phyloP scores from a whole-genome alignment of 1,140 invertebrate species.

The Hyposmocoma kahamanoa region DNA sequence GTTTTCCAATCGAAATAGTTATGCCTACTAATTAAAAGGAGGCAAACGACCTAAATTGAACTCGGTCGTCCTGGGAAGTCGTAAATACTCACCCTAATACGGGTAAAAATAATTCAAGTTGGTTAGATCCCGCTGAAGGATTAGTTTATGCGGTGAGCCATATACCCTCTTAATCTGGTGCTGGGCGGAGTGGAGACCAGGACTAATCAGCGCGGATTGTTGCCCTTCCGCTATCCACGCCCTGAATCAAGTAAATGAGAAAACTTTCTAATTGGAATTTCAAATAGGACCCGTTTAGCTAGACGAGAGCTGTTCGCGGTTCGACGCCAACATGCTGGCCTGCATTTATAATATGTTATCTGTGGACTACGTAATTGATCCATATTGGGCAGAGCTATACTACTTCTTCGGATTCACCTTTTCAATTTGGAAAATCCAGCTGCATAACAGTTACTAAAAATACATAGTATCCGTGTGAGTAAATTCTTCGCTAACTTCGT shows the following conservation, averaged over 20 bases:
- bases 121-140: slow-evolving; percentile 32
- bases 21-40: too few relatives aligned
- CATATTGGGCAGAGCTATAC: background rate
- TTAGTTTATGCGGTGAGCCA: slow-evolving; percentile 47
- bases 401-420: too few relatives aligned
- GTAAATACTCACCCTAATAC: background rate
- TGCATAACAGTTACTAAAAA: too few relatives aligned
- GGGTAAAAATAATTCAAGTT: slow-evolving; percentile 33
- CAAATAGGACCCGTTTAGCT: slow-evolving; percentile 63
- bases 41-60: too few relatives aligned
- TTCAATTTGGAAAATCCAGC: too few relatives aligned
- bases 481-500: too few relatives aligned
- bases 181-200: slow-evolving; percentile 37
- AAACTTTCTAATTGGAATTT: slow-evolving; percentile 73
- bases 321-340: slow-evolving; percentile 26
- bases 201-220: slow-evolving; percentile 65
- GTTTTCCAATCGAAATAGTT: too few relatives aligned
- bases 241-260: slow-evolving; percentile 70
- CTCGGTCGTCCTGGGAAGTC: too few relatives aligned
- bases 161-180: slow-evolving; percentile 54
- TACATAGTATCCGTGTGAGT: too few relatives aligned
- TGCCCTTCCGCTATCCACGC: slow-evolving; percentile 40
- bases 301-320: slow-evolving; percentile 48
- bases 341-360: slow-evolving; percentile 27
- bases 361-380: slow-evolving; percentile 28